Percentiles rank a stretch among this genome's conserved stretches.
Evolutionary conservation across 2,888 invertebrate genomes (phyloP).

Genomic region (Noctua janthina): DNA sequence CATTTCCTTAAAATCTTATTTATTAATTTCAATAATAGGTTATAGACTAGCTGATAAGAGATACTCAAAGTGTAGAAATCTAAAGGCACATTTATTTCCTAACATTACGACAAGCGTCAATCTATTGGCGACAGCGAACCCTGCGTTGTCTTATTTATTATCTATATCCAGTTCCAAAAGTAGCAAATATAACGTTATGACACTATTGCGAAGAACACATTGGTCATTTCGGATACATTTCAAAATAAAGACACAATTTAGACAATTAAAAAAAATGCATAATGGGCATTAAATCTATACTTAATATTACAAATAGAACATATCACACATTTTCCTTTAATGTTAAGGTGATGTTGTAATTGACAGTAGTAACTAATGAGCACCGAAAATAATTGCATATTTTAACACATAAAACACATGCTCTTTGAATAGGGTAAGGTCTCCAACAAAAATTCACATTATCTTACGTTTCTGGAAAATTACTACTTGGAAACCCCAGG

Average conservation of each 20-base stretch:
- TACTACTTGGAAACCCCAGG: not conserved
- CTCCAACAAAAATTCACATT: not conserved
- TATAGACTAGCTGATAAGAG: slow-evolving; percentile 64
- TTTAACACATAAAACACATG: slow-evolving; percentile 2
- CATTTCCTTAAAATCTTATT: slow-evolving; percentile 32
- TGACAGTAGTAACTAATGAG: slow-evolving; percentile 49
- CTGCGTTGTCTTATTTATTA: slow-evolving; percentile 8
- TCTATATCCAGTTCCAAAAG: slow-evolving; percentile 50
- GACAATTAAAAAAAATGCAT: slow-evolving; percentile 18
- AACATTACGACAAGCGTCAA: slow-evolving; percentile 12
- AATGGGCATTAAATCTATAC: slow-evolving; percentile 1
- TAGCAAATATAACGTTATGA: slow-evolving; percentile 33
- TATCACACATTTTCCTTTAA: slow-evolving; percentile 11
- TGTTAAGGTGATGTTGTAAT: slow-evolving; percentile 29
- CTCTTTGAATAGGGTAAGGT: not conserved
- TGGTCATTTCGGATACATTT: slow-evolving; percentile 18
- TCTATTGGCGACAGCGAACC: not conserved
- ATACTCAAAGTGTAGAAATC: slow-evolving; percentile 49
- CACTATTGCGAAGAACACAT: slow-evolving; percentile 40
- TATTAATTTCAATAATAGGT: slow-evolving; percentile 52
- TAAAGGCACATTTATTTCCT: slow-evolving; percentile 51
- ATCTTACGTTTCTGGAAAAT: not conserved
- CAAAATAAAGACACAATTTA: not conserved
- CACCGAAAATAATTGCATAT: slow-evolving; percentile 16
- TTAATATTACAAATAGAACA: slow-evolving; percentile 20